Base-by-base conservation (phyloP, 2,888 invertebrate genomes). In the Thera obeliscata region DNA sequence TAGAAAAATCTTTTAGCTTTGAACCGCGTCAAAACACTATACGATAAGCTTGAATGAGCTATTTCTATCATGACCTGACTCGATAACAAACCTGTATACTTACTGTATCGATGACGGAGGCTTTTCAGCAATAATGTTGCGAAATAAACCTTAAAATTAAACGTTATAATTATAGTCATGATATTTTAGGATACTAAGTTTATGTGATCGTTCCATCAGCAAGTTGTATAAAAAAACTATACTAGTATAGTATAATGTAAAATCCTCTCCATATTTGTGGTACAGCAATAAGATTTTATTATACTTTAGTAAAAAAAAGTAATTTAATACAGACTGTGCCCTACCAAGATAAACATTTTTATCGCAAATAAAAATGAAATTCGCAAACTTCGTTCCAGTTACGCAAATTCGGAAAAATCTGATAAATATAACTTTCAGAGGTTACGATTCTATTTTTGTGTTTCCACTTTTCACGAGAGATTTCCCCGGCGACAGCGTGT, bases 361-460 rank as follows among this genome's bases (percentile, higher is more conserved):
- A 1, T 48, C n/a, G 3, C 12, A 8, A 41, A 46, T 33, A 36
- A 49, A 58, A 66, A 62, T 48, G 7, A 7, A 33, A 52, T 38
- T 48, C 46, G 56, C 58, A 59, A 64, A 64, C 58, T 38, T 59
- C 48, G 54, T 56, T 63, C 59, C 65, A 63, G 65, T 69, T 64
- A 67, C 66, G 56, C 65, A 69, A 69, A 73, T 61, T 33, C 52
- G 63, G 48, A 60, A 65, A 64, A 69, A 73, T 63, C 64, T 36
- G 59, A 61, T 58, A 66, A 66, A 66, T 69, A 68, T 64, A 70
- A 70, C 48, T 71, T 72, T 12, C 61, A 65, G 65, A 67, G 67
- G 63, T 69, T 64, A 66, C 60, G 66, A 65, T 71, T 68, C 70
- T 69, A 69, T 75, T 75, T 74, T 74, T 61, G 65, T 70, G 64